Evolutionary conservation across 2,797 vertebrate genomes (phyloP), one percentile per base, ranked within the genome.

Genomic region (Gymnocypris eckloni): DNA sequence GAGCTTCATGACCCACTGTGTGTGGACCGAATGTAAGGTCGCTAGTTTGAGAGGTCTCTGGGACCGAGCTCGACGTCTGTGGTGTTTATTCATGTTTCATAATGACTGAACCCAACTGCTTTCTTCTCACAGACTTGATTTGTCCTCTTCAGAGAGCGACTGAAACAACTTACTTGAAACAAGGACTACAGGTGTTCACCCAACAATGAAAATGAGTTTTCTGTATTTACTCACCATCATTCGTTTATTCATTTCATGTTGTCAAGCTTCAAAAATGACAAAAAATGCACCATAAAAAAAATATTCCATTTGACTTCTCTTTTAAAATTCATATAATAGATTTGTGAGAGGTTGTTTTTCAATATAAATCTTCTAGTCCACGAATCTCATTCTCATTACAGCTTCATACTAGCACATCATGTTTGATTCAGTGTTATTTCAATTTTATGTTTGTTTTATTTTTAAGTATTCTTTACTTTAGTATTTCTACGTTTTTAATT

Each of bases 51-150:
- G 76, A 82, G 69, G 33, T 77, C 66, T 85, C 64, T 79, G 73
- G 66, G 43, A 85, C 72, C 52, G 61, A 83, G 79, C 39, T 80
- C 69, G 41, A 69, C 7, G 15, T 66, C 50, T 85, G 77, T 69
- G 16, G 80, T 75, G 82, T 83, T 84, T 59, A n/a, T 83, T 71
- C 64, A 81, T 82, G 64, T 66, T 70, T 64, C 16, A 83, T 85
- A 72, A 88, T 85, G 80, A 56, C 61, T 83, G 80, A 54, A 85
- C 37, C 82, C 28, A 81, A 56, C 59, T 39, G 81, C 73, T 80
- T 64, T 82, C 64, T 59, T 86, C n/a, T 52, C 10, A 71, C 50
- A 79, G 59, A 15, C 64, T 84, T 87, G 82, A 85, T 88, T 72
- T 85, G 80, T 70, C 37, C 82, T 25, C 37, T 70, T 86, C 59